Percentiles rank a stretch among this genome's conserved stretches.
Evolutionary conservation across 2,888 invertebrate genomes (phyloP).

Genomic region (Aproaerema taeniolella): DNA sequence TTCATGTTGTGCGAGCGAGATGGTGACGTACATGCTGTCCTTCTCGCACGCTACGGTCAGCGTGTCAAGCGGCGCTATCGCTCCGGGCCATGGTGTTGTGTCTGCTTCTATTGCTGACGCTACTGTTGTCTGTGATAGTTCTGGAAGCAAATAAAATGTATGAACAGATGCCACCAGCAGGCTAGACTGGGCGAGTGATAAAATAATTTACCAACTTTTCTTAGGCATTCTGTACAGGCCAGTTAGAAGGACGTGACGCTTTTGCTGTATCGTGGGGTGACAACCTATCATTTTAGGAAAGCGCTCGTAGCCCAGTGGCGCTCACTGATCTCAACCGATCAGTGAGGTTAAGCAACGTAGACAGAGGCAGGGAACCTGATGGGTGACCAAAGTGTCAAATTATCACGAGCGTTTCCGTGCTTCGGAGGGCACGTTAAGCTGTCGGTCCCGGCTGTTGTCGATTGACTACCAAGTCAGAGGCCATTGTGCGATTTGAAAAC

Average conservation of each 20-base stretch:
- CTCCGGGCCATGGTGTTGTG: constrained; percentile 50
- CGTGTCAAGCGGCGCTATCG: constrained; percentile 59
- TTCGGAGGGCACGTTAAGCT: no score
- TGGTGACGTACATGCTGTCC: constrained; percentile 70
- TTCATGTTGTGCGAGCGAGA: constrained; percentile 45
- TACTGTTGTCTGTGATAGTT: constrained; percentile 61
- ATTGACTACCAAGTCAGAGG: no score
- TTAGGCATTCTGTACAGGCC: not conserved
- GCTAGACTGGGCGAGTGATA: not conserved
- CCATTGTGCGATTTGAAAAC: no score
- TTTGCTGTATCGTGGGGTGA: no score
- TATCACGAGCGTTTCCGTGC: no score
- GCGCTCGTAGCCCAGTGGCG: no score
- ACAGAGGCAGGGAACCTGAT: no score
- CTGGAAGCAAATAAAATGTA: constrained; percentile 28
- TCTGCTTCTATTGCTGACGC: constrained; percentile 51
- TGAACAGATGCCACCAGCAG: not conserved
- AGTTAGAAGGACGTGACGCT: not conserved
- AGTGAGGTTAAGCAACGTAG: no score
- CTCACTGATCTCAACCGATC: no score
- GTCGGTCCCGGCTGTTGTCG: no score
- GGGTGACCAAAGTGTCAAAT: no score
- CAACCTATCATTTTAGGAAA: no score
- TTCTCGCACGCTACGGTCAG: constrained; percentile 62
- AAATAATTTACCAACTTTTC: not conserved